Conservation (phyloP, 2,888 invertebrate genomes). For the Nephrotoma appendiculata region DNA sequence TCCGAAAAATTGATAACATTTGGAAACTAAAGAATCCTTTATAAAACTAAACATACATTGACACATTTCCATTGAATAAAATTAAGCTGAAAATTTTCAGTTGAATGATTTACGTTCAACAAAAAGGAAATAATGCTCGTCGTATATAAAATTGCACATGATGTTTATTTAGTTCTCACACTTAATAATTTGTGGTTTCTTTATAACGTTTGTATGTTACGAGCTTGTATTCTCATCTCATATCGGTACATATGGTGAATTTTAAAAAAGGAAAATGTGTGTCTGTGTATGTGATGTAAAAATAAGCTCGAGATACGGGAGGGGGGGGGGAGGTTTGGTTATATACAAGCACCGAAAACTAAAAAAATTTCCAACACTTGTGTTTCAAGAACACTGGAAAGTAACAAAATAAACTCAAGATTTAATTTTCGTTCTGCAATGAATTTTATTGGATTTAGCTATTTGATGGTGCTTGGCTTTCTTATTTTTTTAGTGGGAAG, state of each 20-base stretch:
- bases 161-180: neutral
- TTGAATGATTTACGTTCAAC: neutral
- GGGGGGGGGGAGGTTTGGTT: no score
- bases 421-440: neutral
- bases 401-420: neutral
- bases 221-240: no score
- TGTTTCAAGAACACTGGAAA: neutral
- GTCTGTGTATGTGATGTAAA: neutral
- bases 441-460: neutral
- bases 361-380: neutral
- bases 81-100: neutral
- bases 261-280: neutral
- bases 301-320: neutral
- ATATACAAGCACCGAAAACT: neutral
- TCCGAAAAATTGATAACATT: neutral
- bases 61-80: neutral
- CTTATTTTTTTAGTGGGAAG: neutral
- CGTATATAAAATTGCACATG: neutral
- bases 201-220: no score
- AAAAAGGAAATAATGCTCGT: neutral
- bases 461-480: neutral
- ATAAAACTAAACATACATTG: neutral
- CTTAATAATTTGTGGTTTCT: neutral
- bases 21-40: neutral
- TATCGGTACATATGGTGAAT: neutral